phyloP scores from a whole-genome alignment of 2,113 vertebrate species.

The Tragelaphus scriptus region DNA sequence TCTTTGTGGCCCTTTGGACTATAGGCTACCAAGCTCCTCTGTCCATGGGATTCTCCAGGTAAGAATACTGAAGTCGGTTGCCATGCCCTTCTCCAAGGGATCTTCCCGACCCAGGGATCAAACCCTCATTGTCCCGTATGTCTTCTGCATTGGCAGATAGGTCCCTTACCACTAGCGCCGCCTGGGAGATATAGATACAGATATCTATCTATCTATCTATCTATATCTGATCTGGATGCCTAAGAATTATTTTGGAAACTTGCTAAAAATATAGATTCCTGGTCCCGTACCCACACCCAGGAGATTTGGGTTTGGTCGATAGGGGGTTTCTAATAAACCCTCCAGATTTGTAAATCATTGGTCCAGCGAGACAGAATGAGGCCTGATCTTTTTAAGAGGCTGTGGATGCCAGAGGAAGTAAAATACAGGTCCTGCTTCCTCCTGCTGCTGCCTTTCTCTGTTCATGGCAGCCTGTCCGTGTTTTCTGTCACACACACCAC shows the following conservation, averaged over 20 bases:
- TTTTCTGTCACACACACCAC: neutral
- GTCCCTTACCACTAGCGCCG: neutral
- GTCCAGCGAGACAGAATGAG: neutral
- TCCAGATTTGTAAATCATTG: neutral
- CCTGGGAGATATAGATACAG: neutral
- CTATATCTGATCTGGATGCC: neutral
- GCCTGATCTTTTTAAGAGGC: neutral
- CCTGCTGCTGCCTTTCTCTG: neutral
- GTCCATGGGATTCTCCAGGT: neutral
- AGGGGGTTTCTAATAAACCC: neutral
- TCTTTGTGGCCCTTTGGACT: neutral
- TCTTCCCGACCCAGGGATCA: neutral
- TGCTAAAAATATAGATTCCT: neutral
- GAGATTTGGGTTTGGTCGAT: neutral
- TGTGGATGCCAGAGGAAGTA: neutral
- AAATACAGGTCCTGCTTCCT: neutral
- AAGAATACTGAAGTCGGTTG: neutral
- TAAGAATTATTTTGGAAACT: conserved; percentile 12
- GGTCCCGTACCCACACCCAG: neutral
- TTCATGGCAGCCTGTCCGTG: neutral
- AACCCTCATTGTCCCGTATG: too few species aligned
- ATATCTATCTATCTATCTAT: neutral
- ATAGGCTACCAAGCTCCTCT: neutral
- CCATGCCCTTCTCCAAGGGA: neutral
- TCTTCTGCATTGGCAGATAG: neutral